Percentiles rank a stretch among this genome's conserved stretches.
phyloP scores from a whole-genome alignment of 2,888 invertebrate species.

The Apantesis nais region DNA sequence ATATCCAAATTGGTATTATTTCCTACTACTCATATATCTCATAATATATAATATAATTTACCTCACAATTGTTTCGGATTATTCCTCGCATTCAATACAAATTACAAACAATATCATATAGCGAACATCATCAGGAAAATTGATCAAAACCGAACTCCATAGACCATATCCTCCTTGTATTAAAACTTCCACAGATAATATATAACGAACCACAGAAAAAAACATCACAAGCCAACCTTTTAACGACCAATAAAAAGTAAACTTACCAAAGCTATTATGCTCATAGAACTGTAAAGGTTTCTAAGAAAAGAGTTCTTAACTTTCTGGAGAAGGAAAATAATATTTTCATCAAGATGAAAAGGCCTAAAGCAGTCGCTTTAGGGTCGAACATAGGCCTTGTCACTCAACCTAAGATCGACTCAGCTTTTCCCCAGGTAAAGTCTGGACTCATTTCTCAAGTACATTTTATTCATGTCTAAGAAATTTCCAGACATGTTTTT shows the following conservation, averaged over 20 bases:
- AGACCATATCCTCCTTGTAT: background rate
- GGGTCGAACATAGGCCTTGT: constrained; percentile 11
- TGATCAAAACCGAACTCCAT: background rate
- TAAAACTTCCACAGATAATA: background rate
- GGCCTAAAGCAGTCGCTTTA: background rate
- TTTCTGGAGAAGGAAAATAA: background rate
- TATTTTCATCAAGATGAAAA: constrained; percentile 1
- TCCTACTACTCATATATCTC: background rate
- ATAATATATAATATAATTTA: background rate
- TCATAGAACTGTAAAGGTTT: background rate
- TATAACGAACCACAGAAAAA: background rate
- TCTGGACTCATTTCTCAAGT: constrained; percentile 20
- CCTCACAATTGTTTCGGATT: background rate
- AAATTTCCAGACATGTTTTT: constrained; percentile 37
- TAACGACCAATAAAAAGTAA: background rate
- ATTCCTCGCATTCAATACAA: background rate
- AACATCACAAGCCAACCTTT: background rate
- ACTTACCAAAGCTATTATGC: background rate
- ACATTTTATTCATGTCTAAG: constrained; percentile 23
- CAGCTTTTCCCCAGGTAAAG: constrained; percentile 10
- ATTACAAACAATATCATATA: background rate
- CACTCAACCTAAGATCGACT: constrained; percentile 10
- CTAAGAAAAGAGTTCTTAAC: constrained; percentile 3
- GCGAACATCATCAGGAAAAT: background rate
- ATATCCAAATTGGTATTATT: background rate